These are phyloP conservation scores for Pycnonotus jocosus DNA, from an alignment of 2,113 vertebrate genomes.

Conservation along the genomic window DNA sequence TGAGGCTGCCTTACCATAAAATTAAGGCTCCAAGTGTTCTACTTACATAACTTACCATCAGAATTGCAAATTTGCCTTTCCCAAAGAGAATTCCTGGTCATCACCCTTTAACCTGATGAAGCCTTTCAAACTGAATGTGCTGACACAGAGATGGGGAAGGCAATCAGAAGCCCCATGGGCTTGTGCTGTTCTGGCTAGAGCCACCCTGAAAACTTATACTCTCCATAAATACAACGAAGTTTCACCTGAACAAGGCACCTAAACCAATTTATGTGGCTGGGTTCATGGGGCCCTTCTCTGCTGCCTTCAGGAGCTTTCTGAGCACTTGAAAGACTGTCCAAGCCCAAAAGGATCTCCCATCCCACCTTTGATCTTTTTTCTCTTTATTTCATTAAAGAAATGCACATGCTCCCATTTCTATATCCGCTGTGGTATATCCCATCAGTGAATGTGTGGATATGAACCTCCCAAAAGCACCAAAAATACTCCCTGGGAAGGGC, in stretches of 20 bases:
- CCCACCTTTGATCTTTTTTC: neutral
- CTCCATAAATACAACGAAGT: neutral
- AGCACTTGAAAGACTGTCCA: neutral
- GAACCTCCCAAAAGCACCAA: neutral
- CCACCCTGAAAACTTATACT: neutral
- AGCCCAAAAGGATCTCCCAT: neutral
- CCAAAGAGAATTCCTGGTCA: neutral
- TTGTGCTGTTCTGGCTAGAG: fast-evolving
- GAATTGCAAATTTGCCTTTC: neutral
- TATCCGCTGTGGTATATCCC: fast-evolving
- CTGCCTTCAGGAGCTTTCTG: neutral
- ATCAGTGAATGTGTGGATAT: fast-evolving
- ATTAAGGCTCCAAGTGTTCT: neutral
- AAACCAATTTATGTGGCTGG: fast-evolving
- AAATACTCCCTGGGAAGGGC: neutral
- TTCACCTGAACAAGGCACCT: neutral
- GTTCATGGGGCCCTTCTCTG: neutral
- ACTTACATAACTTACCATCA: neutral
- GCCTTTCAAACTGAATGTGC: neutral
- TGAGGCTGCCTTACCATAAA: neutral
- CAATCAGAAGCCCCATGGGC: neutral
- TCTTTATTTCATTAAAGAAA: neutral
- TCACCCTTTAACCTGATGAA: neutral
- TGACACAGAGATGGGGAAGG: neutral
- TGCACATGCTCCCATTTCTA: fast-evolving